These are phyloP conservation scores for Acanthopagrus latus DNA, from an alignment of 2,797 vertebrate genomes.

Conservation along the genomic window DNA sequence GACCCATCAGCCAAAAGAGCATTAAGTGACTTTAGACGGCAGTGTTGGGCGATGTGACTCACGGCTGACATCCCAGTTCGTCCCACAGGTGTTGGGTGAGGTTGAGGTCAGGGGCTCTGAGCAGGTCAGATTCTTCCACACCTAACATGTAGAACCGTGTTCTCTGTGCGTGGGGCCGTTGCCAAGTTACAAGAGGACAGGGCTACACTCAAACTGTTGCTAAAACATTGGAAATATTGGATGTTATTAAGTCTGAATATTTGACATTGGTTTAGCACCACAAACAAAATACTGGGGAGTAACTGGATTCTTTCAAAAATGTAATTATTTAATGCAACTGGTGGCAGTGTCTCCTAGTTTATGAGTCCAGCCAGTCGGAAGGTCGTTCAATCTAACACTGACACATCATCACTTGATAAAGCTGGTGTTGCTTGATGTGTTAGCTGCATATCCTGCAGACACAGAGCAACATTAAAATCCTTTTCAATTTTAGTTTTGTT, in stretches of 20 bases:
- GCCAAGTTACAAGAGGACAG: neutral
- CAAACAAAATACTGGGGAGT: no score
- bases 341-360: neutral
- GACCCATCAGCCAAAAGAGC: neutral
- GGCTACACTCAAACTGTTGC: neutral
- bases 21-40: neutral
- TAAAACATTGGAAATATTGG: neutral
- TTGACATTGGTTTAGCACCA: no score
- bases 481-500: neutral
- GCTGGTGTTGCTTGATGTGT: neutral
- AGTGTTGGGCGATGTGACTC: neutral
- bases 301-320: no score
- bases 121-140: conserved; percentile 16
- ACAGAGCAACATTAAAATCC: neutral
- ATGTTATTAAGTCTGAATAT: neutral
- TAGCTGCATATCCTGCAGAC: neutral
- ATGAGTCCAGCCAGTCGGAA: no score
- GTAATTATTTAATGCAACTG: neutral
- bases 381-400: neutral
- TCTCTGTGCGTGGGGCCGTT: neutral
- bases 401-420: neutral
- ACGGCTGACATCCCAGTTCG: conserved; percentile 1
- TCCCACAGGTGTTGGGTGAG: conserved; percentile 4
- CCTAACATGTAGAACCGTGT: neutral
- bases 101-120: neutral